Evolutionary conservation across 2,888 invertebrate species (phyloP).

Genomic region (Eupithecia subumbrata): DNA sequence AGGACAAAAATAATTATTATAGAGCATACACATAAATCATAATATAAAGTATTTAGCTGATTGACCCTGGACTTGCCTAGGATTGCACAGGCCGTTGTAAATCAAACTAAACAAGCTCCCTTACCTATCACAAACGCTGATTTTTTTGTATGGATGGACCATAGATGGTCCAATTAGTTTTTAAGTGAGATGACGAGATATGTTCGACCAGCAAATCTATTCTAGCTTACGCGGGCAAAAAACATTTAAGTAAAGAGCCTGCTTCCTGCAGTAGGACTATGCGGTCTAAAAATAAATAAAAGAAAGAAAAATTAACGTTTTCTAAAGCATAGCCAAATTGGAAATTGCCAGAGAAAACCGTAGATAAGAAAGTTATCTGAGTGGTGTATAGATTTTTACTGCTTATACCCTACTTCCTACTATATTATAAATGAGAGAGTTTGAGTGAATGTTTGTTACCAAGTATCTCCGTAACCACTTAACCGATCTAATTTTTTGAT

Average conservation of each 20-base stretch:
- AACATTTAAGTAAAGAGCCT: too few species aligned
- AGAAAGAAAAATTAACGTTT: neutral
- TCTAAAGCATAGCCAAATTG: neutral
- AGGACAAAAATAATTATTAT: constrained; percentile 38
- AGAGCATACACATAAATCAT: neutral
- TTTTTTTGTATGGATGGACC: neutral
- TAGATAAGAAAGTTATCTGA: too few species aligned
- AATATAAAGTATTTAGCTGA: neutral
- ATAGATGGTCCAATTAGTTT: neutral
- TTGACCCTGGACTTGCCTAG: neutral
- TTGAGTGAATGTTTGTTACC: too few species aligned
- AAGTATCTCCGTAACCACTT: too few species aligned
- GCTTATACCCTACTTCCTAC: too few species aligned
- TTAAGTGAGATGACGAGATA: neutral
- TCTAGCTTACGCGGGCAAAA: too few species aligned
- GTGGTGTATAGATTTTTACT: too few species aligned
- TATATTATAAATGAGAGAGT: too few species aligned
- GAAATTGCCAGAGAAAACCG: too few species aligned
- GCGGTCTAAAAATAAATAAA: neutral
- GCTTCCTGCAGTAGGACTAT: too few species aligned
- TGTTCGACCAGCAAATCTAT: neutral
- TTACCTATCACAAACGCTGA: neutral
- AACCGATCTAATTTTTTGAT: too few species aligned
- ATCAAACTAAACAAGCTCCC: neutral
- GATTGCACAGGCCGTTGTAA: neutral